phyloP scores from a whole-genome alignment of 1,140 invertebrate genomes.

The Lepidurus couesii region DNA sequence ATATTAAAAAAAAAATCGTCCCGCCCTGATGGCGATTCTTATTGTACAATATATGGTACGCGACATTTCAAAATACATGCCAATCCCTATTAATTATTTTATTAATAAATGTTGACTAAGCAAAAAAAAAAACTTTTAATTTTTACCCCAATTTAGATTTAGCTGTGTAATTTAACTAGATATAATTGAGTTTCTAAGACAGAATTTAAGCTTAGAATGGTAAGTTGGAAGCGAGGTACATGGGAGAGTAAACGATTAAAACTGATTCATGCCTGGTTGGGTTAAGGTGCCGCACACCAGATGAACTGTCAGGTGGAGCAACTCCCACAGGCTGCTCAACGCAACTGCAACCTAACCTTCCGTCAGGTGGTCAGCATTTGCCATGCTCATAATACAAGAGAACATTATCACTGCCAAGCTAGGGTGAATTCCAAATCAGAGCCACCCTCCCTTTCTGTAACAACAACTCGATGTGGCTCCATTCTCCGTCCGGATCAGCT shows the following conservation, averaged over 20 bases:
- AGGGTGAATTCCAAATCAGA: constrained; percentile 3
- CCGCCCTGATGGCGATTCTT: constrained; percentile 3
- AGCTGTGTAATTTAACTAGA: no score
- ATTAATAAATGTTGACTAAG: neutral
- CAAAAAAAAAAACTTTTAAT: no score
- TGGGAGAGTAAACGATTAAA: neutral
- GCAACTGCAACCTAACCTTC: neutral
- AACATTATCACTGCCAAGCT: neutral
- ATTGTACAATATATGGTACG: neutral
- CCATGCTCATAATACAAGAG: neutral
- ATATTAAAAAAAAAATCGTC: neutral
- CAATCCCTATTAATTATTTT: neutral
- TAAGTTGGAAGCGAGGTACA: neutral
- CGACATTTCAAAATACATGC: neutral
- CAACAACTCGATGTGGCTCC: neutral
- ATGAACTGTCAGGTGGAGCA: constrained; percentile 3
- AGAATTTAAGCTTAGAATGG: neutral
- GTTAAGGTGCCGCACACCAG: neutral
- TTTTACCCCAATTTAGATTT: no score
- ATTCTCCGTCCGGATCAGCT: neutral
- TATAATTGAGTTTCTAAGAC: neutral
- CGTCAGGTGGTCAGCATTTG: constrained; percentile 20
- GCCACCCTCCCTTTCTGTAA: neutral
- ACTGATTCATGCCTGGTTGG: neutral
- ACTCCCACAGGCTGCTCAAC: constrained; percentile 8